Conservation (phyloP, 35 echinoderm and acorn worm genomes). For the Apostichopus californicus region DNA sequence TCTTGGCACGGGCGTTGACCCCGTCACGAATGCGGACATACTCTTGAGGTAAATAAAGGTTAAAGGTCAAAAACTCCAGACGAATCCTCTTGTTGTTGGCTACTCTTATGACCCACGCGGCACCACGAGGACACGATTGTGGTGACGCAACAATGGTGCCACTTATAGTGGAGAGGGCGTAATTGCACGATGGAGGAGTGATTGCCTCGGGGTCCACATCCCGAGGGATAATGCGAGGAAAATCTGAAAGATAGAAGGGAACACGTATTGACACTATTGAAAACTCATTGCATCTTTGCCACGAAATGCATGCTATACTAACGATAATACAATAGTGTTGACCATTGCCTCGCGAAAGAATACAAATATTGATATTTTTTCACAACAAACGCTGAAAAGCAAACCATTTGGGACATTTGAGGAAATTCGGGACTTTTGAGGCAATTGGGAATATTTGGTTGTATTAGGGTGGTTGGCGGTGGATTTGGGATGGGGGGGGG, state of each 20-base stretch:
- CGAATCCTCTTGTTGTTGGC: slow-evolving; percentile 53
- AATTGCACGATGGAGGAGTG: slow-evolving; percentile 11
- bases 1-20: slow-evolving; percentile 42
- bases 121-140: slow-evolving; percentile 29
- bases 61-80: slow-evolving; percentile 73
- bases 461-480: no score
- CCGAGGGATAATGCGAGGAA: not conserved
- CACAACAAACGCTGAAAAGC: no score
- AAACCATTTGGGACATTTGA: no score
- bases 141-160: slow-evolving; percentile 28
- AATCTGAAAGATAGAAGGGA: not conserved
- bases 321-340: no score
- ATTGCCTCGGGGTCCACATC: not conserved
- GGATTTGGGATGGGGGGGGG: no score
- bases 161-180: not conserved
- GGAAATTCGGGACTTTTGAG: no score
- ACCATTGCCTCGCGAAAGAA: no score
- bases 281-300: not conserved
- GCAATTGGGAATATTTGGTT: no score
- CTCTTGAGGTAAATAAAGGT: slow-evolving; percentile 77
- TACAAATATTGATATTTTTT: no score
- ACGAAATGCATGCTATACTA: not conserved
- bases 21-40: slow-evolving; percentile 77
- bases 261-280: not conserved
- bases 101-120: slow-evolving; percentile 65